These are phyloP conservation scores for Drosophila anomalata DNA, from an alignment of 2,888 invertebrate species.

Conservation along the genomic window DNA sequence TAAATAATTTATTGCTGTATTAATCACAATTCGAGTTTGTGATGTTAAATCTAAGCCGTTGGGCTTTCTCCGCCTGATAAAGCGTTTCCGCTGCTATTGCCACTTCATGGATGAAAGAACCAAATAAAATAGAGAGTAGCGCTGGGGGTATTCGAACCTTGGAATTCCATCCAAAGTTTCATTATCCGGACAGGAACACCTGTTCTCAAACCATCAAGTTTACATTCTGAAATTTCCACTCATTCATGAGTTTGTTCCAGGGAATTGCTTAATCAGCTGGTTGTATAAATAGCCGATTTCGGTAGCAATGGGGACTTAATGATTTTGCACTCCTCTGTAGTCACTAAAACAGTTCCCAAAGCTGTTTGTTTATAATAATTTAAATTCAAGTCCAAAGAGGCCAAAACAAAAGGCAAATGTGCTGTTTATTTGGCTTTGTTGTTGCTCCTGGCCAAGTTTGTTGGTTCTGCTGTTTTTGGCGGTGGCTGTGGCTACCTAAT, in stretches of 20 bases:
- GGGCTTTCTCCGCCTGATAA: conserved; percentile 24
- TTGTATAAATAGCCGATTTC: conserved; percentile 36
- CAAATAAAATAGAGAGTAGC: not conserved
- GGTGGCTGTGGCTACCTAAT: conserved; percentile 26
- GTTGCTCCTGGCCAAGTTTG: conserved; percentile 22
- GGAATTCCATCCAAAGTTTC: not conserved
- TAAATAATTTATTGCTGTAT: conserved; percentile 73
- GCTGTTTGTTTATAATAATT: conserved; percentile 72
- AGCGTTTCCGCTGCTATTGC: conserved; percentile 14
- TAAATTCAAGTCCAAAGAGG: conserved; percentile 58
- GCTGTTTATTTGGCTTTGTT: conserved; percentile 41
- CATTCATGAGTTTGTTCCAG: conserved; percentile 15
- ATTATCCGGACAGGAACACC: conserved; percentile 19
- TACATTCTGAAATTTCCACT: conserved; percentile 10
- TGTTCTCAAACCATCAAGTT: conserved; percentile 17
- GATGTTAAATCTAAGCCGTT: not conserved
- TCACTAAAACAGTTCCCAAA: conserved; percentile 65
- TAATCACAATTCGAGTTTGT: conserved; percentile 56
- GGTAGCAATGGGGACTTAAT: conserved; percentile 43
- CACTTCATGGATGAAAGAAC: not conserved
- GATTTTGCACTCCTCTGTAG: conserved; percentile 62
- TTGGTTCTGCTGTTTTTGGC: conserved; percentile 21
- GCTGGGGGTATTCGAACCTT: not conserved
- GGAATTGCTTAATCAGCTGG: conserved; percentile 43
- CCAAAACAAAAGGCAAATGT: conserved; percentile 26